Evolutionary conservation across 2,888 invertebrate species (phyloP), one percentile per base, ranked within the genome.

Genomic region (Orthosia incerta): DNA sequence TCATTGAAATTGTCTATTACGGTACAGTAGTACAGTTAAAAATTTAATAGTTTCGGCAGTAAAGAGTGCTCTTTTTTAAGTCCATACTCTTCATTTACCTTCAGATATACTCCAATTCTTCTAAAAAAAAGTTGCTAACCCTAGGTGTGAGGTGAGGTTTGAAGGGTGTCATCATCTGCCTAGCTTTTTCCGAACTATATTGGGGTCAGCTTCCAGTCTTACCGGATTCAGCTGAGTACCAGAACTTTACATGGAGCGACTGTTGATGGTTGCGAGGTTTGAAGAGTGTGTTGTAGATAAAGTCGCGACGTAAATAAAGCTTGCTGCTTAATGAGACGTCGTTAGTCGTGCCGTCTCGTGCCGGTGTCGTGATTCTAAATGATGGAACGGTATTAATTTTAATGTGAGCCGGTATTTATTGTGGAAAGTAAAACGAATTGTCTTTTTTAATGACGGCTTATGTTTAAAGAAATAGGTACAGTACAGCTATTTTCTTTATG

Each of bases 281-380:
- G 67, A 62, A 77, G 71, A 71, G 81, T 67, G 80, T 70, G 74
- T 75, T 68, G 79, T 69, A 55, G 57, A 57, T 76, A 75, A 74
- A 75, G 81, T 63, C 18, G 56, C 63, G 78, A 86, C 79, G 46
- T 81, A 85, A 86, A 85, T 84, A 86, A 72, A 86, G 71, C 48
- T 12, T 18, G 12, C 57, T 82, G 77, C 86, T 84, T 86, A 85
- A 85, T 82, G 82, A 77, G 73, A 45, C 16, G 26, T 73, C 76
- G 63, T 83, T 78, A 83, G 71, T 60, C 55, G 74, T 83, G 53
- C 71, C 75, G 71, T 64, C 70, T 75, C 71, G 71, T 75, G n/a
- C 59, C 66, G 55, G 67, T 62, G 76, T 71, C 77, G 74, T 74
- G 62, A 68, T 80, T 72, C 62, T 50, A 65, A 76, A 73, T 71